Evolutionary conservation across 2,113 vertebrate genomes (phyloP), one percentile per base, ranked within the genome.

Genomic region (Callithrix jacchus): DNA sequence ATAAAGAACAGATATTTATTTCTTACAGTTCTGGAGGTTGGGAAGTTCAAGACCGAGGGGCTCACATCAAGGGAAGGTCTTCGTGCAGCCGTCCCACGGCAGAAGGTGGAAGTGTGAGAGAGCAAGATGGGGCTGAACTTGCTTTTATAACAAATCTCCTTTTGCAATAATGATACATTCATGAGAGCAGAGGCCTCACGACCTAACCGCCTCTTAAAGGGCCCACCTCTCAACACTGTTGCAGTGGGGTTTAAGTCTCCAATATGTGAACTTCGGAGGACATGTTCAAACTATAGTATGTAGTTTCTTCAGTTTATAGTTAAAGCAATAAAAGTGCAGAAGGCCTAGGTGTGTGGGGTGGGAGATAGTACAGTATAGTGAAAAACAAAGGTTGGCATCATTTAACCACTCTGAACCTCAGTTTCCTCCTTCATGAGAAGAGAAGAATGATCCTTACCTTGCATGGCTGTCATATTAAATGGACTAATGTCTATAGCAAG

Each of bases 401-500:
- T 68, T 96, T 61, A 95, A 77, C 45, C 30, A 58, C 45, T 10
- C n/a, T 88, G 47, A 45, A 64, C 37, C 45, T 91, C 56, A 71
- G 42, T 80, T 95, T 94, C 71, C 58, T 91, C 83, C 83, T 93
- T 45, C 49, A 32, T 81, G 76, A 90, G 76, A 81, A 49, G 25
- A n/a, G 64, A 64, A 84, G 61, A 94, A 87, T 42, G 81, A 8
- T 73, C 61, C 30, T 95, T 49, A 37, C 30, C 14, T 92, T 76
- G 73, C 52, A 97, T 74, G 17, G 64, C 25, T 95, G 68, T 85
- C 25, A 0, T 71, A 86, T 49, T 79, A 66, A 88, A 42, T 68
- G 66, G 91, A 91, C 70, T 80, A 49, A 94, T 71, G 8, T 58
- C 80, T 49, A 45, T 37, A 77, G 47, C 52, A 87, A 83, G 52